Evolutionary conservation across 2,113 vertebrate species (phyloP).

Genomic region (Delphinapterus leucas): DNA sequence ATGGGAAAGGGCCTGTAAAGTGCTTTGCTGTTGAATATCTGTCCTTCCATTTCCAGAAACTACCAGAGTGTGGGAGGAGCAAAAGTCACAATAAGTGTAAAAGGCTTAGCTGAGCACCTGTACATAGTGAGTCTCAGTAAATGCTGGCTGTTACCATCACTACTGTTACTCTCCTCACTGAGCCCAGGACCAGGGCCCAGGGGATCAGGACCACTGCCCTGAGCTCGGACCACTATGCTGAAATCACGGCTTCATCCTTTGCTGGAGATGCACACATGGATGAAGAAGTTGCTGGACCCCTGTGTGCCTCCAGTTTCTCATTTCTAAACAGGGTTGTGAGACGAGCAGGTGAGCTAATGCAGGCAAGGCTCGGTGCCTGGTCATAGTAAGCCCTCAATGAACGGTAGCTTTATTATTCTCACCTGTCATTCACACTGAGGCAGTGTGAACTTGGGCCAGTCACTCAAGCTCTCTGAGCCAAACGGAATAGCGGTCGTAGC

Average conservation of each 20-base stretch:
- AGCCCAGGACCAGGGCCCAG: not conserved
- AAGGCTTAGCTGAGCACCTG: not conserved
- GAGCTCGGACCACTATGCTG: not conserved
- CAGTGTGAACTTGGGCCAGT: not conserved
- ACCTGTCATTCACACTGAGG: rapidly evolving
- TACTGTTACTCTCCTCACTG: rapidly evolving
- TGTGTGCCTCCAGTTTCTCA: not conserved
- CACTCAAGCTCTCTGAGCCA: not conserved
- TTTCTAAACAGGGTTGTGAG: not conserved
- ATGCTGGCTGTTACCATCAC: rapidly evolving
- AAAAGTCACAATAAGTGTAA: rapidly evolving
- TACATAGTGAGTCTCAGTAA: not conserved
- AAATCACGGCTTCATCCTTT: not conserved
- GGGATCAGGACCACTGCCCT: too few species aligned
- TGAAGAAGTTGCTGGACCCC: not conserved
- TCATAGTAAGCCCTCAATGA: rapidly evolving
- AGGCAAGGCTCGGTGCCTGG: rapidly evolving
- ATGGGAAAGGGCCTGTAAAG: not conserved
- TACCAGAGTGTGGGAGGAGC: not conserved
- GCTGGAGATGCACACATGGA: not conserved
- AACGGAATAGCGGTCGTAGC: rapidly evolving
- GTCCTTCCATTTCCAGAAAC: not conserved
- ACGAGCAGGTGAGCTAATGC: rapidly evolving
- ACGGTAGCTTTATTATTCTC: rapidly evolving
- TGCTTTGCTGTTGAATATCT: not conserved